These are phyloP conservation scores for Pachyramphus minor DNA, from an alignment of 2,113 vertebrate species.

Conservation along the genomic window DNA sequence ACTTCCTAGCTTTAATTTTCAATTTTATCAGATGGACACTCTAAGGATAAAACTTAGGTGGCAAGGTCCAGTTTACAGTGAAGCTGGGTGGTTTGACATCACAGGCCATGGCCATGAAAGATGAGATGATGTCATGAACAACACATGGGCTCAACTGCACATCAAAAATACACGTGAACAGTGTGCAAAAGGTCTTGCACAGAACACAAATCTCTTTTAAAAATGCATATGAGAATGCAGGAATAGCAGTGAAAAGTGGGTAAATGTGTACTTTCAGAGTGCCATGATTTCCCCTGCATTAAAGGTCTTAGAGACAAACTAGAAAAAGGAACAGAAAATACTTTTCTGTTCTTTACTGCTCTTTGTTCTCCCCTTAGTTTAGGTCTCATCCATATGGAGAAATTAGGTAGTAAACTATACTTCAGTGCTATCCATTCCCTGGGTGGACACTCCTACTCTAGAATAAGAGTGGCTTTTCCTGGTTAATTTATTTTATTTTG, in stretches of 20 bases:
- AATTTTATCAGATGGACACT: background rate
- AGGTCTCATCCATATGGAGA: background rate
- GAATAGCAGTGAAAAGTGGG: background rate
- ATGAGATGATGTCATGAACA: background rate
- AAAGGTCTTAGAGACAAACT: slow-evolving; percentile 33
- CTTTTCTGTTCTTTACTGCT: slow-evolving; percentile 9
- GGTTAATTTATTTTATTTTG: slow-evolving; percentile 6
- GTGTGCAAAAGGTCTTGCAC: background rate
- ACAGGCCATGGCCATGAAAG: background rate
- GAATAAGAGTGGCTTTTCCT: background rate
- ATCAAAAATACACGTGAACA: background rate
- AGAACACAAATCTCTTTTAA: slow-evolving; percentile 14
- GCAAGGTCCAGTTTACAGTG: background rate
- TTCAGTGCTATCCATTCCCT: background rate
- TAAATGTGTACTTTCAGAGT: background rate
- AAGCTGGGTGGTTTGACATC: background rate
- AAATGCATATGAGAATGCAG: background rate
- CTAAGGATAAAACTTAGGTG: background rate
- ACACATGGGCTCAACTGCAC: background rate
- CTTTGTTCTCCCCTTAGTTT: slow-evolving; percentile 11
- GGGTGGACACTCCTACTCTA: background rate
- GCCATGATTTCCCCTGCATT: background rate
- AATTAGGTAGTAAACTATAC: background rate
- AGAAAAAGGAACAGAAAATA: slow-evolving; percentile 8
- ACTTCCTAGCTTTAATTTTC: background rate